These are phyloP conservation scores for Lagocephalus sceleratus DNA, from an alignment of 2,797 vertebrate genomes.

Conservation along the genomic window DNA sequence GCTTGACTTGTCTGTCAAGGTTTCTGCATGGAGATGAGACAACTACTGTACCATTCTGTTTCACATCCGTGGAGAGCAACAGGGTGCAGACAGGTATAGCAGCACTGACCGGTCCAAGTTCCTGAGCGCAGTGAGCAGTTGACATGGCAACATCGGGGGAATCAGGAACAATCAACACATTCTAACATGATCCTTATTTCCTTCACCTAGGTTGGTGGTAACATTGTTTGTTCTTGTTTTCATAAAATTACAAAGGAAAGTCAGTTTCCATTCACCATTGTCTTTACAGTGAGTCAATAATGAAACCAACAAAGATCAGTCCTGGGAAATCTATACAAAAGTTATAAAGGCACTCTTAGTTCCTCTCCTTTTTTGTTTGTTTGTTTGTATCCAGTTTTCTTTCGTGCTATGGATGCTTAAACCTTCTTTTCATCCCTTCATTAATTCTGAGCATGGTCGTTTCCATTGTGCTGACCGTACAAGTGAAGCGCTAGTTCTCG, in stretches of 20 bases:
- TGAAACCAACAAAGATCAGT: no score
- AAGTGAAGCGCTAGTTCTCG: no score
- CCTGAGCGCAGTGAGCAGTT: constrained; percentile 31
- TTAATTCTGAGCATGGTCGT: no score
- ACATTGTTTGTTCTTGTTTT: neutral
- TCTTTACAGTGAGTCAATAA: no score
- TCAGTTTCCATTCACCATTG: no score
- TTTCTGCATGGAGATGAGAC: constrained; percentile 37
- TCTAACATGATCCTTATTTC: neutral
- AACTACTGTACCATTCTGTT: constrained; percentile 27
- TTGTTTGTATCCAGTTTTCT: no score
- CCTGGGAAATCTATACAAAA: no score
- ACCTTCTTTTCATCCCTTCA: no score
- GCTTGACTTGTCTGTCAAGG: constrained; percentile 34
- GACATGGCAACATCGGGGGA: constrained; percentile 42
- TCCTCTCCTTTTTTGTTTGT: no score
- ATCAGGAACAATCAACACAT: neutral
- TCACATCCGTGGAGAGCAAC: constrained; percentile 41
- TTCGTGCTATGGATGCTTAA: no score
- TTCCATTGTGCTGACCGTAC: no score
- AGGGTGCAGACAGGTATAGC: constrained; percentile 26
- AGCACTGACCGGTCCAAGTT: neutral
- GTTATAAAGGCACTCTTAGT: no score
- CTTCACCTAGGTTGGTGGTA: neutral
- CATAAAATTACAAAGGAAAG: neutral